These are phyloP conservation scores for Thymelicus acteon DNA, from an alignment of 2,888 invertebrate genomes.

Conservation along the genomic window DNA sequence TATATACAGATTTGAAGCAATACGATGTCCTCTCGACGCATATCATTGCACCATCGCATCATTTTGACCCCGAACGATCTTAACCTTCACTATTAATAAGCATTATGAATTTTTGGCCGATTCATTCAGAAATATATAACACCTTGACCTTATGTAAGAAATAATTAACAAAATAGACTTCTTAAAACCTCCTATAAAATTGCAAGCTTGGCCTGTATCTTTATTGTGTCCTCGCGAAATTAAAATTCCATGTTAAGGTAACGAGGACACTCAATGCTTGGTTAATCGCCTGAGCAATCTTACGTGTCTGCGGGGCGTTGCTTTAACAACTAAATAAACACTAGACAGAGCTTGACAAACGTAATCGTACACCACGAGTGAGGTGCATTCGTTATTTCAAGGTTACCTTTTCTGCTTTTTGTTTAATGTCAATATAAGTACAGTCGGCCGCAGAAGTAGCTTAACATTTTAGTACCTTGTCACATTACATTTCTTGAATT, in stretches of 20 bases:
- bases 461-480: no score
- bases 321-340: conserved; percentile 4
- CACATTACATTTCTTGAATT: no score
- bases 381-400: no score
- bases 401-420: no score
- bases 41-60: neutral
- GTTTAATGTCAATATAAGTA: no score
- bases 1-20: no score
- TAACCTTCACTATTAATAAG: neutral
- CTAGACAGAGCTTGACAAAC: no score
- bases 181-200: neutral
- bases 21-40: no score
- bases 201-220: neutral
- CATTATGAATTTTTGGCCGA: no score
- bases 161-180: no score
- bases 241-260: conserved; percentile 23
- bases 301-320: conserved; percentile 22
- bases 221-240: conserved; percentile 17
- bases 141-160: conserved; percentile 7
- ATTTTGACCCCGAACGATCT: neutral
- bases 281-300: conserved; percentile 27
- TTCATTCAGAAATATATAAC: neutral
- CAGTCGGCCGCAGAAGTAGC: no score
- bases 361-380: no score
- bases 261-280: conserved; percentile 18